Conservation (phyloP, 2,888 invertebrate genomes). For the Myopa testacea region DNA sequence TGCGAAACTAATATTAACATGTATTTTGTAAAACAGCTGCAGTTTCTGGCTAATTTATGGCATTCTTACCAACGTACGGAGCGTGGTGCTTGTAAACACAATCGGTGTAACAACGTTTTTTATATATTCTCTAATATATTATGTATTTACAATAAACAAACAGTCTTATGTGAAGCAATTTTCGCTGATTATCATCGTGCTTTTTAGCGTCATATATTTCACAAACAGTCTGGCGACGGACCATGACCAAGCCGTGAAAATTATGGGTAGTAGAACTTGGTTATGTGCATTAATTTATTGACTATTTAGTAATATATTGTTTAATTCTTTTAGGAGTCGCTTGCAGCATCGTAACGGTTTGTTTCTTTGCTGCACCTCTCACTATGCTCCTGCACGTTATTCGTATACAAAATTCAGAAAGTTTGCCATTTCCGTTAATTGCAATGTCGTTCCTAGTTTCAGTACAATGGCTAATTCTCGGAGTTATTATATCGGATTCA, state of each 20-base stretch:
- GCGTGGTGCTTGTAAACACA: constrained; percentile 80
- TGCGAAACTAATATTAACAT: neutral
- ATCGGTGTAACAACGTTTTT: constrained; percentile 80
- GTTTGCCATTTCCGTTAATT: constrained; percentile 89
- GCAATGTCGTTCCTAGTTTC: constrained; percentile 85
- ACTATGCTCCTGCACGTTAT: constrained; percentile 85
- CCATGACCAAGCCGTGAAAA: constrained; percentile 70
- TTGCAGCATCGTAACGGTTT: constrained; percentile 80
- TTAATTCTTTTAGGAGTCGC: constrained; percentile 69
- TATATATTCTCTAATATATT: constrained; percentile 78
- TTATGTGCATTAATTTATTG: neutral
- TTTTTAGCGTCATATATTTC: constrained; percentile 73
- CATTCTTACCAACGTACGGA: constrained; percentile 77
- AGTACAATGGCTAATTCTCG: constrained; percentile 87
- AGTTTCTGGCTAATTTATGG: constrained; percentile 87
- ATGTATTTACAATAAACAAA: constrained; percentile 80
- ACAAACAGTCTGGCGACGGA: constrained; percentile 72
- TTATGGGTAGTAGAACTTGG: constrained; percentile 72
- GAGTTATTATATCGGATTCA: constrained; percentile 79
- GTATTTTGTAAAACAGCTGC: constrained; percentile 70
- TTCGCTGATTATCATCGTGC: constrained; percentile 69
- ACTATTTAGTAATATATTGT: neutral
- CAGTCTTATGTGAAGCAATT: constrained; percentile 75
- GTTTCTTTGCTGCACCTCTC: constrained; percentile 86
- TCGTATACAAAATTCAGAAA: constrained; percentile 82